Percentiles rank a stretch among this genome's conserved stretches.
These are phyloP conservation scores for Venustaconcha ellipsiformis DNA, from an alignment of 1,140 invertebrate genomes.

Conservation along the genomic window DNA sequence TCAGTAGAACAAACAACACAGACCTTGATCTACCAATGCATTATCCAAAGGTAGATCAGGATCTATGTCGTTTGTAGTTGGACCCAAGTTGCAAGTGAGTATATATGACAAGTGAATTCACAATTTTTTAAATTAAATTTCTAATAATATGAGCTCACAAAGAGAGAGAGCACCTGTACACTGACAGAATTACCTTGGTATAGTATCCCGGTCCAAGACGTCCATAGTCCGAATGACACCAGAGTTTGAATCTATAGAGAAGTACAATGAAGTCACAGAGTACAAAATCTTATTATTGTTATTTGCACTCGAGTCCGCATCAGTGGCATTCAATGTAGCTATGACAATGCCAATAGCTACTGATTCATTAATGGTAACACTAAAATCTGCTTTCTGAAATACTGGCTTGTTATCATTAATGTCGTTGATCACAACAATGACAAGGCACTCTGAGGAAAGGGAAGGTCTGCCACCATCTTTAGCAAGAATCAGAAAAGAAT, in stretches of 20 bases:
- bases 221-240: constrained; percentile 16
- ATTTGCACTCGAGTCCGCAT: constrained; percentile 22
- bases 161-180: too few species aligned
- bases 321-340: constrained; percentile 16
- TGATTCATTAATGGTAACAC: constrained; percentile 18
- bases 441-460: constrained; percentile 21
- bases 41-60: too few species aligned
- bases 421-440: constrained; percentile 32
- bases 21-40: too few species aligned
- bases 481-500: constrained; percentile 29
- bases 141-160: too few species aligned
- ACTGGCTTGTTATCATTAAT: constrained; percentile 29
- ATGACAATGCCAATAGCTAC: constrained; percentile 10
- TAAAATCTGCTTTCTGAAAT: constrained; percentile 17
- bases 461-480: constrained; percentile 8
- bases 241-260: constrained; percentile 7
- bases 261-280: constrained; percentile 15
- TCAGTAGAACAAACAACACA: too few species aligned
- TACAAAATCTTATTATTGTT: constrained; percentile 23
- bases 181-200: constrained; percentile 8
- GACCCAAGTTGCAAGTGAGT: too few species aligned
- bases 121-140: too few species aligned
- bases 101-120: too few species aligned
- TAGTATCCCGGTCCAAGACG: constrained; percentile 36
- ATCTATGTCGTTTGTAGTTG: too few species aligned